These are phyloP conservation scores for Oeneis ivallda DNA, from an alignment of 2,888 invertebrate species.

Conservation along the genomic window DNA sequence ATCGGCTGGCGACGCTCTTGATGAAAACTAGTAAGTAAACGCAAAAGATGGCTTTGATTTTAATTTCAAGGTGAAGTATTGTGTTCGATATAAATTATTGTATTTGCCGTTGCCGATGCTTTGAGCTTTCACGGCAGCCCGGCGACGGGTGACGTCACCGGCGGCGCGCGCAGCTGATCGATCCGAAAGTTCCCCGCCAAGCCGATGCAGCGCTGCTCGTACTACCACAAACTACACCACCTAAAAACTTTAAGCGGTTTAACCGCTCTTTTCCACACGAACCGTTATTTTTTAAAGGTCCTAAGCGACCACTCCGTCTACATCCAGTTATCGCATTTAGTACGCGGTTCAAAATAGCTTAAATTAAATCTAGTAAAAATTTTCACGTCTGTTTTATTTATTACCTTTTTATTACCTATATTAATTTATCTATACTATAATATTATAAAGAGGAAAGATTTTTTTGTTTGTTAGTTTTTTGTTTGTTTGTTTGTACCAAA, in stretches of 20 bases:
- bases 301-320: not conserved
- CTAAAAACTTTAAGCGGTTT: conserved; percentile 43
- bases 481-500: too few relatives aligned
- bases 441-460: too few relatives aligned
- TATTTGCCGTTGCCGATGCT: conserved; percentile 44
- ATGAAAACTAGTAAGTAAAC: not conserved
- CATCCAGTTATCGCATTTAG: not conserved
- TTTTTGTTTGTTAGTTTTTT: too few relatives aligned
- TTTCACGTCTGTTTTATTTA: too few relatives aligned
- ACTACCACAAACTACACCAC: conserved; percentile 24
- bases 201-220: conserved; percentile 58
- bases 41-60: conserved; percentile 12
- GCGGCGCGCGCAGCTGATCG: conserved; percentile 77
- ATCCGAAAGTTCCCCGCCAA: conserved; percentile 57
- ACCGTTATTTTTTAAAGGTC: conserved; percentile 17
- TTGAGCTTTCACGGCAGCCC: conserved; percentile 51
- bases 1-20: too few relatives aligned
- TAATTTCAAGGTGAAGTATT: conserved; percentile 39
- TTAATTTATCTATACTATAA: too few relatives aligned
- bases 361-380: not conserved
- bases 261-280: conserved; percentile 49
- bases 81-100: conserved; percentile 43
- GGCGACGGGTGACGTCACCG: conserved; percentile 72
- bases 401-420: too few relatives aligned
- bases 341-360: not conserved